A percentile compares a stretch with the other conserved stretches of the same genome.
phyloP scores from a whole-genome alignment of 2,113 vertebrate genomes.

The Takifugu bimaculatus region DNA sequence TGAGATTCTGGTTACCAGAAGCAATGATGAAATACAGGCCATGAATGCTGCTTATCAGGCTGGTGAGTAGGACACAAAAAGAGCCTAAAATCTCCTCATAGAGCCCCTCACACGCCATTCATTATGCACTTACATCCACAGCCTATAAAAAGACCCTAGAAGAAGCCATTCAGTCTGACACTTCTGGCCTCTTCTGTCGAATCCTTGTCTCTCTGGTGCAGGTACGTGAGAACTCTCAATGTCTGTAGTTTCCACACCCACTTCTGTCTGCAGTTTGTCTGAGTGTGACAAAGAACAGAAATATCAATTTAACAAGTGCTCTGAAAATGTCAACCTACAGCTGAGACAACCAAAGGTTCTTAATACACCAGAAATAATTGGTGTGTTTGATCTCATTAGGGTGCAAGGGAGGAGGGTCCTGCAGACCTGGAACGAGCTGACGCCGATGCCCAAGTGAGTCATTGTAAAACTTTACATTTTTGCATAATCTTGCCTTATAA shows the following conservation, averaged over 20 bases:
- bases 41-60: conserved; percentile 83
- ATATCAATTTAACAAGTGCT: not conserved
- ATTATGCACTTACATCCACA: conserved; percentile 42
- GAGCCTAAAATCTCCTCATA: not conserved
- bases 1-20: conserved; percentile 90
- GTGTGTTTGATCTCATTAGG: conserved; percentile 67
- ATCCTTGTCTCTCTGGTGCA: conserved; percentile 89
- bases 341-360: not conserved
- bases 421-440: conserved; percentile 76
- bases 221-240: conserved; percentile 70
- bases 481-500: no score
- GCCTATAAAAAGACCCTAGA: conserved; percentile 87
- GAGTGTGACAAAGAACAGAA: conserved; percentile 3
- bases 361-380: not conserved
- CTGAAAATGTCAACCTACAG: conserved; percentile 3
- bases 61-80: conserved; percentile 63
- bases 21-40: conserved; percentile 83
- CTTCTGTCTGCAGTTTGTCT: conserved; percentile 32
- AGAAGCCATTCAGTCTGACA: conserved; percentile 87
- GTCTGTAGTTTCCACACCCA: conserved; percentile 44
- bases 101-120: not conserved
- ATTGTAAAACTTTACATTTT: not conserved
- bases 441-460: conserved; percentile 86
- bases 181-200: conserved; percentile 88
- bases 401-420: conserved; percentile 84